Base-by-base conservation (phyloP, 2,113 vertebrate genomes). In the Nymphicus hollandicus region DNA sequence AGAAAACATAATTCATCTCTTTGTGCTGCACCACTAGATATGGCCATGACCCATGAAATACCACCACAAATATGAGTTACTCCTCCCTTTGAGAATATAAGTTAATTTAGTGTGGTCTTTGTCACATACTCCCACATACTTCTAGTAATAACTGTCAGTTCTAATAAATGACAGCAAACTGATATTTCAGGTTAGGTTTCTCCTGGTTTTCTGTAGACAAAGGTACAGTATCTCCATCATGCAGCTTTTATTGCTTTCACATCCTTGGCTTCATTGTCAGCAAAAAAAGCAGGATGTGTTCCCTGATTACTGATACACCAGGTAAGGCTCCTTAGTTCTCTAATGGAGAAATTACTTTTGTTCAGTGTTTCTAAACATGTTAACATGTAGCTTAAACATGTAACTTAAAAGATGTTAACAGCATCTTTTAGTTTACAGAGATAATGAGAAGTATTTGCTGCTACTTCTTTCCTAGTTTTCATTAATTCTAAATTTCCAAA, bases 121-220 rank as follows among this genome's bases (percentile, higher is more conserved):
- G 64, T 81, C 29, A 49, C 3, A 3, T 43, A 63, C 14, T 68
- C 37, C 13, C 33, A 22, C 22, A 22, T 88, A 4, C 11, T 78
- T 17, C 56, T 58, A 70, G 37, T 43, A 71, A n/a, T 92, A 94
- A 83, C 60, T 91, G 47, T 52, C 72, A 93, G 63, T 93, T 94
- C 66, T 85, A 64, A 47, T 50, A 87, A 94, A 72, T 72, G 71
- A 81, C 78, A 88, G 28, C 66, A 65, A 83, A 60, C 50, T 58
- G 63, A 13, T 89, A 49, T 81, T 95, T 96, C 70, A 93, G 85
- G 39, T 63, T 83, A 60, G 66, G 50, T 17, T 95, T 56, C 83
- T 84, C 49, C 39, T 70, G 52, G 19, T 81, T 94, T 88, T 84
- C 76, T 96, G 71, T 43, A 93, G 88, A 69, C 66, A 91, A 78